Evolutionary conservation across 2,797 vertebrate genomes (phyloP), one percentile per base, ranked within the genome.

Genomic region (Caiman crocodilus): DNA sequence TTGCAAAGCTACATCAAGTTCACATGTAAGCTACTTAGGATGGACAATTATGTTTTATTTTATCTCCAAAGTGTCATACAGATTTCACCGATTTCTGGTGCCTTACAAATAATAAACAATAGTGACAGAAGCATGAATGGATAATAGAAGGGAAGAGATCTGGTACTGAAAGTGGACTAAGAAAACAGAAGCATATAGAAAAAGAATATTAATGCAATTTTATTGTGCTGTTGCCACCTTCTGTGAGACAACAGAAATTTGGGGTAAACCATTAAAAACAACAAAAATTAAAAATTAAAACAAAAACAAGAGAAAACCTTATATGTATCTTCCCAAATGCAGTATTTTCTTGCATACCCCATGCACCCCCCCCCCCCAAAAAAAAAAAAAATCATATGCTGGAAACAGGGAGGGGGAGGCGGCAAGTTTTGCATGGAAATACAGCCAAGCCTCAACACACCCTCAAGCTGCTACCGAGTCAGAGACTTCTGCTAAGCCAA

Each of bases 261-360:
- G 73, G 82, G 21, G 14, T 16, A 88, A 82, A 92, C 79, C 5
- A 58, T 88, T 84, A 75, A 74, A 85, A 28, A 28, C 83, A 92
- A 69, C 12, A 85, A 85, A 50, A 50, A 50, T 50, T 50, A 50
- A 50, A 50, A 50, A 50, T 50, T 50, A 50, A 50, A 50, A 50
- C 42, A 50, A 50, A 50, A 50, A 50, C 42, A 50, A 50, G 11
- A 50, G 42, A 50, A 50, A 50, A 9, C 42, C 18, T 30, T 30
- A 67, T 10, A 67, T 30, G 15, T 17, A 67, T 18, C 64, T 67
- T 67, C 64, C n/a, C 26, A 67, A 9, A 50, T 50, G 42, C 42
- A 11, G 42, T 50, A 50, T 50, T 50, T 50, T 50, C 42, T 50
- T 50, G 42, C 42, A 50, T 50, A 42, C 42, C 42, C 42, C 42